phyloP scores from a whole-genome alignment of 2,113 vertebrate species.

The Ptychochromis oligacanthus region DNA sequence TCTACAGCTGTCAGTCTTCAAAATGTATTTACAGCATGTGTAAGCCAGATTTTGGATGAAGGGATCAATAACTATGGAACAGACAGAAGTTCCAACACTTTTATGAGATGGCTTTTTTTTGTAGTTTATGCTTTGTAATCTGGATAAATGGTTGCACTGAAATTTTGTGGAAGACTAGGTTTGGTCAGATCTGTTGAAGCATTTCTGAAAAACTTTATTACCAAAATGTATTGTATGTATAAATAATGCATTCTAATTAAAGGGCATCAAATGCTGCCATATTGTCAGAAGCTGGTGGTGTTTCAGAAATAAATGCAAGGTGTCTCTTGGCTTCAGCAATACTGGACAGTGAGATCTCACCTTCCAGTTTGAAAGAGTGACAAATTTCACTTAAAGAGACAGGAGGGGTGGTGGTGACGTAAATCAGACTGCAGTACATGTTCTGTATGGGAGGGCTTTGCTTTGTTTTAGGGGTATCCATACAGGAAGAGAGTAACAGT shows the following conservation, averaged over 20 bases:
- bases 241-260: rapidly evolving
- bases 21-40: neutral
- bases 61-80: neutral
- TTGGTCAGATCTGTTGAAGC: neutral
- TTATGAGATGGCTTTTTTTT: too few relatives aligned
- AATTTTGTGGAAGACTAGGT: neutral
- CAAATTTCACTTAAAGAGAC: too few relatives aligned
- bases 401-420: too few relatives aligned
- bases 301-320: neutral
- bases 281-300: neutral
- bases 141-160: neutral
- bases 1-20: constrained; percentile 29
- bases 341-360: too few relatives aligned
- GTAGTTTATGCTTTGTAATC: too few relatives aligned
- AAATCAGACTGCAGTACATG: too few relatives aligned
- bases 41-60: neutral
- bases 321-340: too few relatives aligned
- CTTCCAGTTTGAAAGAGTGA: too few relatives aligned
- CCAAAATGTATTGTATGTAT: neutral
- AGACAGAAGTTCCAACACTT: neutral
- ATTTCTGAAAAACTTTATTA: neutral
- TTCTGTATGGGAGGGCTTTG: too few relatives aligned
- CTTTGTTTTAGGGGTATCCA: too few relatives aligned
- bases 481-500: too few relatives aligned
- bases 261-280: neutral